Percentiles rank a stretch among this genome's conserved stretches.
Conservation (phyloP, 2,797 vertebrate genomes). For the Naso thynnoides region DNA sequence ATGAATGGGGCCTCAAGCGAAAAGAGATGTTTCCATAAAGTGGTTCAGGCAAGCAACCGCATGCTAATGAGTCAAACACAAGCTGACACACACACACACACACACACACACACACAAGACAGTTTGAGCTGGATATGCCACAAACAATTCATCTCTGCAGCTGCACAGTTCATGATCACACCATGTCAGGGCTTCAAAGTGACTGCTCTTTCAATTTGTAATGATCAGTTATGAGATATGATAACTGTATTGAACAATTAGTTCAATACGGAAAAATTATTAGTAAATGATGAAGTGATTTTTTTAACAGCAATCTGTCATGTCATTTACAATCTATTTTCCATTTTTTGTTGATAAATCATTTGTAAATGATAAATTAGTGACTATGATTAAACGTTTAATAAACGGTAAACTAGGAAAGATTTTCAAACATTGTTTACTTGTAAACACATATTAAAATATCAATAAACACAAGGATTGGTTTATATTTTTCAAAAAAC, state of each 20-base stretch:
- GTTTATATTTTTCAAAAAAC: not conserved
- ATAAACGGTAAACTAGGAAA: not conserved
- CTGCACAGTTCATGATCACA: not conserved
- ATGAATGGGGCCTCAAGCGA: constrained; percentile 15
- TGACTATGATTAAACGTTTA: not conserved
- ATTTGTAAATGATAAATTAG: not conserved
- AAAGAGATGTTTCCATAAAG: constrained; percentile 42
- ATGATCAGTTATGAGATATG: not conserved
- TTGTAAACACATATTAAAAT: not conserved
- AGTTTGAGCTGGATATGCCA: constrained; percentile 27
- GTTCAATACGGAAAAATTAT: not conserved
- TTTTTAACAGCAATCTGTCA: not conserved
- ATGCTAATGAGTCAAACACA: constrained; percentile 50
- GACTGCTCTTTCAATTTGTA: not conserved
- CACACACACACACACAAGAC: constrained; percentile 2
- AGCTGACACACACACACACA: constrained; percentile 20
- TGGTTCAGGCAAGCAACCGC: constrained; percentile 15
- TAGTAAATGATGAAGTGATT: not conserved
- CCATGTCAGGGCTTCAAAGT: not conserved
- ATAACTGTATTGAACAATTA: constrained; percentile 3
- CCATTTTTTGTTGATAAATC: not conserved
- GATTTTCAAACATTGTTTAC: not conserved
- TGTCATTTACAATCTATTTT: not conserved
- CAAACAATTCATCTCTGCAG: constrained; percentile 19
- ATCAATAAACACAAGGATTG: not conserved